Evolutionary conservation across 2,797 vertebrate species (phyloP).

Genomic region (Pelodytes ibericus): DNA sequence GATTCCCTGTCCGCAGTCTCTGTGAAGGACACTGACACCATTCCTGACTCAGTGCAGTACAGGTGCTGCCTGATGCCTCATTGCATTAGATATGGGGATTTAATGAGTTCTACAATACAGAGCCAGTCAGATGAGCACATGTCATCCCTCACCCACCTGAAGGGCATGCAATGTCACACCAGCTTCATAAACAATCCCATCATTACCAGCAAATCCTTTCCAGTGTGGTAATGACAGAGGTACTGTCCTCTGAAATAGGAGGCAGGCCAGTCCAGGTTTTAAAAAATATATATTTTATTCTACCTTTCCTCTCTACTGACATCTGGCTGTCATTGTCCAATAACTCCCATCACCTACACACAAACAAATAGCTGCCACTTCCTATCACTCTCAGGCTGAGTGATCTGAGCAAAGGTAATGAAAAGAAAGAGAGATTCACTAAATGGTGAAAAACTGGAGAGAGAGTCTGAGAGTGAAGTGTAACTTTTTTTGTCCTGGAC

Average conservation of each 20-base stretch:
- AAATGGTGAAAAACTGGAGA: too few relatives aligned
- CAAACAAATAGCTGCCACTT: too few relatives aligned
- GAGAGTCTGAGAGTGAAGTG: too few relatives aligned
- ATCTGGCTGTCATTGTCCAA: too few relatives aligned
- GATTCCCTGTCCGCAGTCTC: neutral
- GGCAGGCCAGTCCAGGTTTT: too few relatives aligned
- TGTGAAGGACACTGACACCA: slow-evolving; percentile 28
- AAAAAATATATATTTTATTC: too few relatives aligned
- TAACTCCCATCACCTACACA: too few relatives aligned
- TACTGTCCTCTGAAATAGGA: neutral
- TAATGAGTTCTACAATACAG: slow-evolving; percentile 44
- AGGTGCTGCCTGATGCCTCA: slow-evolving; percentile 46
- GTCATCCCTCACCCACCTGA: slow-evolving; percentile 46
- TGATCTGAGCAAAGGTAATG: too few relatives aligned
- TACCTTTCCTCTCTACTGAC: too few relatives aligned
- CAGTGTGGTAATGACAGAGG: neutral
- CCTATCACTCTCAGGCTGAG: too few relatives aligned
- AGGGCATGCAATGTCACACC: slow-evolving; percentile 39
- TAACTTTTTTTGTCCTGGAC: too few relatives aligned
- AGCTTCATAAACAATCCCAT: slow-evolving; percentile 1
- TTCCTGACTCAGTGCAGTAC: slow-evolving; percentile 14
- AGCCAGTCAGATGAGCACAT: slow-evolving; percentile 40
- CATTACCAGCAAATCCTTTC: neutral
- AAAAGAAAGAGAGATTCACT: too few relatives aligned
- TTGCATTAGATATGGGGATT: slow-evolving; percentile 47